Evolutionary conservation across 2,888 invertebrate species (phyloP), one percentile per base, ranked within the genome.

Genomic region (Stegana nigrithorax): DNA sequence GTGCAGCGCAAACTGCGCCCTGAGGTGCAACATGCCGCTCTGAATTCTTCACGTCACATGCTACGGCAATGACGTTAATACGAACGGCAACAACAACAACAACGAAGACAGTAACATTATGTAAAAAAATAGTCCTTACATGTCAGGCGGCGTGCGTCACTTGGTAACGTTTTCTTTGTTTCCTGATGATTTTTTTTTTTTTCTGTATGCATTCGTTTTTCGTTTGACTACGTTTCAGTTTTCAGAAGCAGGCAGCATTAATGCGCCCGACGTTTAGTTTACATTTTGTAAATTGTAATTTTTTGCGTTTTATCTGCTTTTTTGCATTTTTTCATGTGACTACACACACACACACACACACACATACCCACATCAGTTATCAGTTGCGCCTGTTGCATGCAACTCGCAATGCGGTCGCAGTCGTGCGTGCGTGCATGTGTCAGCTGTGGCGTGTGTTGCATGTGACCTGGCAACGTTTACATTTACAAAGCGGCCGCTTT

Each of bases 251-350:
- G 44, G 32, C 56, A 45, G 19, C 17, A 59, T 56, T 32, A 36
- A 50, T 62, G 65, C 32, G 39, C 59, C 26, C 61, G 64, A 62
- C 61, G 53, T 64, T 64, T 62, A 56, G 55, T 59, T 62, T 29
- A 8, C 44, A 44, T 44, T 44, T 44, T 56, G 56, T 21, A 39
- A 21, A 36, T 56, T 32, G 25, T 67, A 29, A 63, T 59, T 59
- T n/a, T 68, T 70, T 71, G 70, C 71, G 69, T 68, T 65, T 62
- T 60, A 62, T 62, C 67, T 63, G 57, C 39, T 21, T 44, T 25
- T 64, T 59, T 63, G 65, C 63, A 57, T 53, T 67, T 65, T 61
- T 65, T n/a, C n/a, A n/a, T n/a, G n/a, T n/a, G n/a, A 63, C 62
- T 53, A 55, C 21, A 32, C 62, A 55, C 42, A 6, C 21, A 51